phyloP scores from a whole-genome alignment of 2,888 invertebrate genomes.

The Ephialtes manifestator region DNA sequence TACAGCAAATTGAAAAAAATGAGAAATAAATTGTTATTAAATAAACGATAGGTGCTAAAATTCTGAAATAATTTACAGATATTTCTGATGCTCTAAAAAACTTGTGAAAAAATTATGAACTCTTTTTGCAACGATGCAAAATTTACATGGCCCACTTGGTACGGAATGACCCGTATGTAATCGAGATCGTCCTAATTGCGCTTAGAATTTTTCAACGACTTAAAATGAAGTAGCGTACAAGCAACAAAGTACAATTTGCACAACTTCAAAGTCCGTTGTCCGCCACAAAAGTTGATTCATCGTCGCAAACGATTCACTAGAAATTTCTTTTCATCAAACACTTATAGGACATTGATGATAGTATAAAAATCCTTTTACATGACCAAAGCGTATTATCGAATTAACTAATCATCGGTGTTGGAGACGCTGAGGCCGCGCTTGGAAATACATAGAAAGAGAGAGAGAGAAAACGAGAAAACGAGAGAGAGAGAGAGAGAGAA shows the following conservation, averaged over 20 bases:
- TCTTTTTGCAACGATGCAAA: too few relatives aligned
- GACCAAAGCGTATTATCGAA: slow-evolving; percentile 11
- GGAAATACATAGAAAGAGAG: background rate
- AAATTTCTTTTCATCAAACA: slow-evolving; percentile 33
- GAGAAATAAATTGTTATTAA: too few relatives aligned
- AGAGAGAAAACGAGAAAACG: background rate
- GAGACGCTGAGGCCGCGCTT: background rate
- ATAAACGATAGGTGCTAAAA: too few relatives aligned
- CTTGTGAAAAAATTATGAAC: too few relatives aligned
- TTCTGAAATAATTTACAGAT: too few relatives aligned
- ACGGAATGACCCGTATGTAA: too few relatives aligned
- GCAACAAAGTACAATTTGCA: background rate
- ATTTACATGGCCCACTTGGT: too few relatives aligned
- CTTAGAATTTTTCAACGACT: too few relatives aligned
- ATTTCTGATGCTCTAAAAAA: too few relatives aligned
- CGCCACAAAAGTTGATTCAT: slow-evolving; percentile 8
- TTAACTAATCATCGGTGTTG: slow-evolving; percentile 31
- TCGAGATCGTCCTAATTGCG: too few relatives aligned
- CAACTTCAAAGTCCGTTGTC: background rate
- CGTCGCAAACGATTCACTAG: background rate
- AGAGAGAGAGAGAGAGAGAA: background rate
- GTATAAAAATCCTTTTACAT: slow-evolving; percentile 14
- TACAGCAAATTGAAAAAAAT: too few relatives aligned
- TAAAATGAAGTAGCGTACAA: background rate
- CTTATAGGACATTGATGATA: slow-evolving; percentile 1